phyloP scores from a whole-genome alignment of 1,140 invertebrate genomes.

The Neodiprion fabricii region DNA sequence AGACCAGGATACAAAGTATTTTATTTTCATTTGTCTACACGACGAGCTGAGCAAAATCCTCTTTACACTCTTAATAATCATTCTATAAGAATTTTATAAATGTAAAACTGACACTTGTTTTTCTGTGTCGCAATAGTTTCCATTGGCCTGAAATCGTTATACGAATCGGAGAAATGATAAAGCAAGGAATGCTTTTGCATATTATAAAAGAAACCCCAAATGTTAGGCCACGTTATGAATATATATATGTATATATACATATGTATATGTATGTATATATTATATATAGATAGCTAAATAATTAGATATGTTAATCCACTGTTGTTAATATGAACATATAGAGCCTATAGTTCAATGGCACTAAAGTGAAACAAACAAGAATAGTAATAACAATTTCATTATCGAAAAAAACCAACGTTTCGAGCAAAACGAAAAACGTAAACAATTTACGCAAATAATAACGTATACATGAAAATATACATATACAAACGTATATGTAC shows the following conservation, averaged over 20 bases:
- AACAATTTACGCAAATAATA: slow-evolving; percentile 8
- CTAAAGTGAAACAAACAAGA: slow-evolving; percentile 29
- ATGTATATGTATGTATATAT: too few species aligned
- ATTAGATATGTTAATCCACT: slow-evolving; percentile 40
- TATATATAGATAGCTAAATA: slow-evolving; percentile 53
- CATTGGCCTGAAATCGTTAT: slow-evolving; percentile 22
- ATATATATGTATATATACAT: neutral
- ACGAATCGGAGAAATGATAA: neutral
- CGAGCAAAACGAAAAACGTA: slow-evolving; percentile 1
- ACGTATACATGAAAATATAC: slow-evolving; percentile 23
- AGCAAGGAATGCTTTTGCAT: slow-evolving; percentile 6
- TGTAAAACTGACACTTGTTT: slow-evolving; percentile 2
- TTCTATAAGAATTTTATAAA: too few species aligned
- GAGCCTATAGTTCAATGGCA: slow-evolving; percentile 50
- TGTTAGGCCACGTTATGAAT: too few species aligned
- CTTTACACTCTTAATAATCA: too few species aligned
- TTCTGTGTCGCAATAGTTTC: slow-evolving; percentile 20
- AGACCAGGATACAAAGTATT: too few species aligned
- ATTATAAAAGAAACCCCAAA: slow-evolving; percentile 7
- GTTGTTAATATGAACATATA: slow-evolving; percentile 58
- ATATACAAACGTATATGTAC: slow-evolving; percentile 32
- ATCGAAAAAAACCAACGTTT: slow-evolving; percentile 9
- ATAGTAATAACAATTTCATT: neutral
- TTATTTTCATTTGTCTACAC: too few species aligned
- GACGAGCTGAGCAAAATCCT: too few species aligned